phyloP scores from a whole-genome alignment of 2,797 vertebrate species.

The Sebastes taczanowskii region DNA sequence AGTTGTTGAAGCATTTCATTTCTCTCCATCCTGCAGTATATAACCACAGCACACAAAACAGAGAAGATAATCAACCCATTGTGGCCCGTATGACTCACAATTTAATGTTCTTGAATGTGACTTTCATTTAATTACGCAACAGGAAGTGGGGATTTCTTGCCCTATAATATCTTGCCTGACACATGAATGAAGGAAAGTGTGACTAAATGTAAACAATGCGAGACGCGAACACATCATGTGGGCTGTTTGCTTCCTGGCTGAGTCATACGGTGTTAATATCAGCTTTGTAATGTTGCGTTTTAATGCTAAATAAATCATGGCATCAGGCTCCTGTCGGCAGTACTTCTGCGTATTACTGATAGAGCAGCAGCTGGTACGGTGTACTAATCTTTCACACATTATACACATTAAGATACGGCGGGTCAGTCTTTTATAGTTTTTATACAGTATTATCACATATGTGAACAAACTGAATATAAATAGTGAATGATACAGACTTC shows the following conservation, averaged over 20 bases:
- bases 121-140: conserved; percentile 44
- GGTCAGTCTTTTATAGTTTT: background rate
- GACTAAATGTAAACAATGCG: conserved; percentile 45
- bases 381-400: conserved; percentile 5
- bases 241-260: conserved; percentile 17
- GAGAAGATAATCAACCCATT: background rate
- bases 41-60: background rate
- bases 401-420: background rate
- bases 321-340: conserved; percentile 16
- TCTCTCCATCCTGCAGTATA: background rate
- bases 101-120: background rate
- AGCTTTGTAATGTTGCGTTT: conserved; percentile 36
- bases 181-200: conserved; percentile 22
- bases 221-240: conserved; percentile 25
- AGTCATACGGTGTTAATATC: conserved; percentile 45
- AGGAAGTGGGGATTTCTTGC: conserved; percentile 33
- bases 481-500: background rate
- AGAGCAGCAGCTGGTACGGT: background rate
- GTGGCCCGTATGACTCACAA: conserved; percentile 3
- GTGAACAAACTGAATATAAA: background rate
- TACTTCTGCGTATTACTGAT: conserved; percentile 8
- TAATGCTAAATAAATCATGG: conserved; percentile 47
- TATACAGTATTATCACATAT: background rate
- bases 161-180: background rate
- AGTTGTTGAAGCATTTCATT: background rate